Evolutionary conservation across 2,113 vertebrate genomes (phyloP).

Genomic region (Actinemys pallida): DNA sequence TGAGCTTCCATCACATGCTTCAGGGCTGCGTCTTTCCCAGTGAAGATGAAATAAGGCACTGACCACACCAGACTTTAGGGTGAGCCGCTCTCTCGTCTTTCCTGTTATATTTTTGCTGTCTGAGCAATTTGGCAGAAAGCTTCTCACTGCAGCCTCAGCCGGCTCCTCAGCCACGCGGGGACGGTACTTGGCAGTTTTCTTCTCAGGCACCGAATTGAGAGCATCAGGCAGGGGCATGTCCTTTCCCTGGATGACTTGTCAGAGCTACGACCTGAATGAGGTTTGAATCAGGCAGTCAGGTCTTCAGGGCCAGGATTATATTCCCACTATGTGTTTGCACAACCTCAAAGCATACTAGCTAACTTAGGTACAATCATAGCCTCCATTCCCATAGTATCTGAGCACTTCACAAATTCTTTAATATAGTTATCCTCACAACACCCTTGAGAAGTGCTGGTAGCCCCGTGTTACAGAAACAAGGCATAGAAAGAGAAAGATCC

Average conservation of each 20-base stretch:
- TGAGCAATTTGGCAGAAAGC: neutral
- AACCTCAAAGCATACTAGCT: neutral
- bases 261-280: neutral
- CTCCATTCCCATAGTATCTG: neutral
- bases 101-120: neutral
- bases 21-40: neutral
- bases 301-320: neutral
- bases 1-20: neutral
- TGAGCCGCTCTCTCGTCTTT: neutral
- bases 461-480: neutral
- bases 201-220: neutral
- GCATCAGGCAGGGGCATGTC: neutral
- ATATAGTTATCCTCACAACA: too few species aligned
- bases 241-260: neutral
- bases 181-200: neutral
- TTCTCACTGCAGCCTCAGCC: neutral
- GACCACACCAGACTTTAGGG: too few species aligned
- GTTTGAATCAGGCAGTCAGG: neutral
- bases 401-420: too few species aligned
- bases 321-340: neutral
- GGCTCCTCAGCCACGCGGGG: neutral
- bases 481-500: too few species aligned
- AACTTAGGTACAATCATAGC: neutral
- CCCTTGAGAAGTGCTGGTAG: neutral
- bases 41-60: neutral